Evolutionary conservation across 2,113 vertebrate species (phyloP).

Genomic region (Cromileptes altivelis): DNA sequence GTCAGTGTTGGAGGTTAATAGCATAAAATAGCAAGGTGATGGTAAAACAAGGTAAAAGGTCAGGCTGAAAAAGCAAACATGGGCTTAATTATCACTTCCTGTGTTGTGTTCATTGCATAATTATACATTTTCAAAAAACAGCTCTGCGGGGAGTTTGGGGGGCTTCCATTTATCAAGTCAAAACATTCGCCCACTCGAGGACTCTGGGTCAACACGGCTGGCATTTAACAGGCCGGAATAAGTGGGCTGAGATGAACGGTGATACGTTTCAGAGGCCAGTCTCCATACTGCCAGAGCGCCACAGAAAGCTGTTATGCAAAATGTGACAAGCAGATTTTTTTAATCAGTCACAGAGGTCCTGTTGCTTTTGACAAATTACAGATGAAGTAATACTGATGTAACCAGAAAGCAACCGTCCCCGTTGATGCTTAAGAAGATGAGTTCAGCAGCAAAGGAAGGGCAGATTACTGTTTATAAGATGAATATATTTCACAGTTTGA

Average conservation of each 20-base stretch:
- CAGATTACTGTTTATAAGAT: not conserved
- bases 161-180: conserved; percentile 56
- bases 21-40: not conserved
- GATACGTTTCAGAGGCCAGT: conserved; percentile 12
- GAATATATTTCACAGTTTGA: not conserved
- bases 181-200: conserved; percentile 51
- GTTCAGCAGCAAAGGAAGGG: not conserved
- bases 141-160: conserved; percentile 10
- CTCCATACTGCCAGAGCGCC: not conserved
- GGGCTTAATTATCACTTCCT: conserved; percentile 48
- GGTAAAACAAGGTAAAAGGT: conserved; percentile 3
- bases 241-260: conserved; percentile 39
- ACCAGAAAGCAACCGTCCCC: not conserved
- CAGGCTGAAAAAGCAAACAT: not conserved
- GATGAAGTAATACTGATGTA: not conserved
- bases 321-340: not conserved
- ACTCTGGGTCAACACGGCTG: conserved; percentile 25
- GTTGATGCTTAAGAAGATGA: not conserved
- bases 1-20: conserved; percentile 14
- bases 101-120: conserved; percentile 33
- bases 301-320: not conserved
- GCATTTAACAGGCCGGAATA: conserved; percentile 39
- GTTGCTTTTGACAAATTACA: conserved; percentile 19
- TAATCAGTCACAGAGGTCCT: not conserved
- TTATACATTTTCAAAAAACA: conserved; percentile 18